Percentiles rank a stretch among this genome's conserved stretches.
Conservation (phyloP, 2,797 vertebrate species). For the Macropus fuliginosus region DNA sequence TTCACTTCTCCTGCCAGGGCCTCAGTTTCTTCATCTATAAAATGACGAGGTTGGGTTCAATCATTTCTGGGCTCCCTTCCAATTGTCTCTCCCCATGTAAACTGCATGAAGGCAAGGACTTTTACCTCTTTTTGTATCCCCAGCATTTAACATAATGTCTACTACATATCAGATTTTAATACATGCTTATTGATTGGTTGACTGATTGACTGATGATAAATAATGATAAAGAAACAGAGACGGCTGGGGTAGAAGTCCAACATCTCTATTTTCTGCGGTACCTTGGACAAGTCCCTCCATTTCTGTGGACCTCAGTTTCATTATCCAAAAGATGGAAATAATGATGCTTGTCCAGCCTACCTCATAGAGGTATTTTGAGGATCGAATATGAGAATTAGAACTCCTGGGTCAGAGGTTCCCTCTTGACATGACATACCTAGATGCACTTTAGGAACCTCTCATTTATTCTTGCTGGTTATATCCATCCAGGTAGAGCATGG, state of each 20-base stretch:
- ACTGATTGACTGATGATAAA: neutral
- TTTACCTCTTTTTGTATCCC: neutral
- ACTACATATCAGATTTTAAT: constrained; percentile 13
- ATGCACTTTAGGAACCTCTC: neutral
- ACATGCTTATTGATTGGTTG: neutral
- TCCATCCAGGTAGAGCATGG: neutral
- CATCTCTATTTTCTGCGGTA: neutral
- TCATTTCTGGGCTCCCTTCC: constrained; percentile 5
- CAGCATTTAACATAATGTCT: neutral
- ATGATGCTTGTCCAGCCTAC: neutral
- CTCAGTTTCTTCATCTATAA: constrained; percentile 29
- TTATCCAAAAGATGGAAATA: neutral
- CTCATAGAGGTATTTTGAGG: neutral
- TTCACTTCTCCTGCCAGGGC: constrained; percentile 66
- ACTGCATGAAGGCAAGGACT: neutral
- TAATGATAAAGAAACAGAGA: neutral
- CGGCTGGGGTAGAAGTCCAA: neutral
- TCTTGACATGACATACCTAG: neutral
- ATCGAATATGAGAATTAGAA: neutral
- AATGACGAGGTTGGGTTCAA: constrained; percentile 50
- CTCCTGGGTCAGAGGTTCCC: neutral
- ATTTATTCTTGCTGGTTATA: neutral
- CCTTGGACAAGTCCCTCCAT: neutral
- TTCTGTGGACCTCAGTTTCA: neutral
- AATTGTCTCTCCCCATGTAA: neutral